Conservation (phyloP, 2,888 invertebrate genomes). For the Drosophila siamana region DNA sequence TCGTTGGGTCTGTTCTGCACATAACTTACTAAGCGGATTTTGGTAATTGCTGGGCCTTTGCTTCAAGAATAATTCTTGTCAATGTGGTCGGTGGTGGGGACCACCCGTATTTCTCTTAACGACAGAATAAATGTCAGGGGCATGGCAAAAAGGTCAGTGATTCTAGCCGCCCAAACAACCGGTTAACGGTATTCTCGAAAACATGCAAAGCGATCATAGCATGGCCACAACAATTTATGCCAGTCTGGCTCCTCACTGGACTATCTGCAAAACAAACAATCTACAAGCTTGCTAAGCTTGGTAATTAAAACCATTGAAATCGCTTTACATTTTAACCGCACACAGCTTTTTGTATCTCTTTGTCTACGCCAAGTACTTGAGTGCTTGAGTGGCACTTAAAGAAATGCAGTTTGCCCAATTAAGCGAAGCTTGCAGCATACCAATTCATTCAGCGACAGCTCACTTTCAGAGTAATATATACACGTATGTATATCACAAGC, state of each 20-base stretch:
- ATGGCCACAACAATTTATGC: constrained; percentile 60
- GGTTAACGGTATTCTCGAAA: constrained; percentile 52
- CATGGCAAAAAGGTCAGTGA: constrained; percentile 63
- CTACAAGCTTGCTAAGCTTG: constrained; percentile 49
- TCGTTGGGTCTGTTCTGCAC: constrained; percentile 44
- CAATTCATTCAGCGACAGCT: constrained; percentile 38
- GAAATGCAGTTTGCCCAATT: constrained; percentile 41
- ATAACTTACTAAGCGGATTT: constrained; percentile 74
- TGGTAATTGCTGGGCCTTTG: constrained; percentile 63
- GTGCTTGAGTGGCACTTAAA: constrained; percentile 52
- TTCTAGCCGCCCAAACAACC: constrained; percentile 32
- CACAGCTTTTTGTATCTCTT: constrained; percentile 9
- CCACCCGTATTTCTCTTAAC: constrained; percentile 67
- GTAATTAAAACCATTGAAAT: constrained; percentile 51
- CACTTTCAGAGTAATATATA: constrained; percentile 17
- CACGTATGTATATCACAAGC: constrained; percentile 3
- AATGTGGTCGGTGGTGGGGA: constrained; percentile 35
- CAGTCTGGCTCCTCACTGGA: constrained; percentile 22
- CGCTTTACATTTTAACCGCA: constrained; percentile 22
- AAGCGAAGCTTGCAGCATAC: constrained; percentile 30
- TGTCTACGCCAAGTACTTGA: constrained; percentile 4
- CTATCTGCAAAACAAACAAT: constrained; percentile 50
- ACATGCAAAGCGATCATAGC: constrained; percentile 54
- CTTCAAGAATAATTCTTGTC: constrained; percentile 50
- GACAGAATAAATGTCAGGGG: constrained; percentile 69